Conservation (phyloP, 2,888 invertebrate genomes). For the Carterocephalus palaemon region DNA sequence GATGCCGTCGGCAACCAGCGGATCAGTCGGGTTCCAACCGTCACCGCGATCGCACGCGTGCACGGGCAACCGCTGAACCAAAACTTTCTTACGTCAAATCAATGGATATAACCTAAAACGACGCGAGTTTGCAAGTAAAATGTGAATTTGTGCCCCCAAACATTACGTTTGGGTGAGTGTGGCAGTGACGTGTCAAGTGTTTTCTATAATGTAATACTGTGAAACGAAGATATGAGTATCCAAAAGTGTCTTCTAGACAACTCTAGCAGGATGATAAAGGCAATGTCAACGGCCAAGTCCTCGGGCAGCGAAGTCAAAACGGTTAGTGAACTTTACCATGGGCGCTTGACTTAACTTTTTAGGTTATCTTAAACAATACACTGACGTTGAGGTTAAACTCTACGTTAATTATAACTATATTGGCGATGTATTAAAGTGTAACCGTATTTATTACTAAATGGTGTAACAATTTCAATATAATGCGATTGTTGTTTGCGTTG, state of each 20-base stretch:
- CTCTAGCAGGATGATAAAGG: slow-evolving; percentile 76
- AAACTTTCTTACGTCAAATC: slow-evolving; percentile 78
- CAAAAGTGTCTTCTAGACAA: slow-evolving; percentile 76
- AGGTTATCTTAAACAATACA: slow-evolving; percentile 29
- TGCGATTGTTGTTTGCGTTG: too few species aligned
- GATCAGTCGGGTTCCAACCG: slow-evolving; percentile 55
- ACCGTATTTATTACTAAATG: slow-evolving; percentile 17
- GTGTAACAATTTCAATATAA: slow-evolving; percentile 6
- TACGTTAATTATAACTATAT: slow-evolving; percentile 35
- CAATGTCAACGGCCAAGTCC: slow-evolving; percentile 72
- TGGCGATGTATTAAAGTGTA: slow-evolving; percentile 18
- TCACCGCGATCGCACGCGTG: slow-evolving; percentile 42
- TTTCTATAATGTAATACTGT: slow-evolving; percentile 65
- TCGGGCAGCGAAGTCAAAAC: slow-evolving; percentile 65
- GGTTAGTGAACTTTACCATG: slow-evolving; percentile 47
- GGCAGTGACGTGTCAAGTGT: slow-evolving; percentile 44
- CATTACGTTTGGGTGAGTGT: slow-evolving; percentile 46
- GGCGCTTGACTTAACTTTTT: slow-evolving; percentile 18
- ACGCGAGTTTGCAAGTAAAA: slow-evolving; percentile 54
- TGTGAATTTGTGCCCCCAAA: slow-evolving; percentile 55
- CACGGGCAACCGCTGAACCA: slow-evolving; percentile 37
- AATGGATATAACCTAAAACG: slow-evolving; percentile 78
- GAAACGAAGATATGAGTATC: slow-evolving; percentile 70
- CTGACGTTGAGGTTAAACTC: slow-evolving; percentile 32
- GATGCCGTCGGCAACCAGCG: slow-evolving; percentile 36